phyloP scores from a whole-genome alignment of 2,888 invertebrate species.

The Drosophila fulvimacula region DNA sequence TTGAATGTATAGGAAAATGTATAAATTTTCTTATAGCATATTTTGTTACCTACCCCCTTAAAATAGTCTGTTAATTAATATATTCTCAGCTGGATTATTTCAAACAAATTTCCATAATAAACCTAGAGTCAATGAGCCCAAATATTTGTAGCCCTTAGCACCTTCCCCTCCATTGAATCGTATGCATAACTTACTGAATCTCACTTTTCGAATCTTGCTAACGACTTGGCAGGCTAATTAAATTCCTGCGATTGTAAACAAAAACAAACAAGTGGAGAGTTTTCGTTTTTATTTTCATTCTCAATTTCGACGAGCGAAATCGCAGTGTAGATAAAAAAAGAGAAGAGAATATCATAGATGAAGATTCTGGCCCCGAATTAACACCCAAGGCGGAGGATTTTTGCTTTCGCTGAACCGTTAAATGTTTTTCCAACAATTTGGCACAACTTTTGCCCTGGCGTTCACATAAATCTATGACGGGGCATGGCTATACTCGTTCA shows the following conservation, averaged over 20 bases:
- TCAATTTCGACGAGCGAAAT: conserved; percentile 4
- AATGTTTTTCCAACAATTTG: conserved; percentile 66
- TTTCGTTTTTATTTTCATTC: conserved; percentile 29
- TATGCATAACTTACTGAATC: conserved; percentile 64
- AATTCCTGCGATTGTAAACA: conserved; percentile 68
- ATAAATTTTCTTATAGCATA: too few relatives aligned
- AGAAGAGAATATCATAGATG: conserved; percentile 19
- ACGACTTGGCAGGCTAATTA: conserved; percentile 76
- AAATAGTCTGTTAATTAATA: conserved; percentile 5
- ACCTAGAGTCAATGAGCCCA: conserved; percentile 11
- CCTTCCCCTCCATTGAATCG: conserved; percentile 27
- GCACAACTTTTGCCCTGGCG: conserved; percentile 60
- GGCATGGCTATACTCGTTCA: not conserved
- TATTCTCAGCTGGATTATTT: conserved; percentile 7
- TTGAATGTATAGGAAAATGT: too few relatives aligned
- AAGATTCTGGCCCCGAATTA: conserved; percentile 65
- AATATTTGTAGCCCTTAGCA: conserved; percentile 25
- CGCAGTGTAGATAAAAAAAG: conserved; percentile 31
- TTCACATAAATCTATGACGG: conserved; percentile 53
- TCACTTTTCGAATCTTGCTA: conserved; percentile 70
- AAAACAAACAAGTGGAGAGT: conserved; percentile 48
- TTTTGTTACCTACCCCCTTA: not conserved
- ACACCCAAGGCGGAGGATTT: conserved; percentile 63
- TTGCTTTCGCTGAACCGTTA: conserved; percentile 60
- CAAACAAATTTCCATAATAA: conserved; percentile 6